Evolutionary conservation across 1,140 invertebrate species (phyloP).

Genomic region (Lepeophtheirus salmonis): DNA sequence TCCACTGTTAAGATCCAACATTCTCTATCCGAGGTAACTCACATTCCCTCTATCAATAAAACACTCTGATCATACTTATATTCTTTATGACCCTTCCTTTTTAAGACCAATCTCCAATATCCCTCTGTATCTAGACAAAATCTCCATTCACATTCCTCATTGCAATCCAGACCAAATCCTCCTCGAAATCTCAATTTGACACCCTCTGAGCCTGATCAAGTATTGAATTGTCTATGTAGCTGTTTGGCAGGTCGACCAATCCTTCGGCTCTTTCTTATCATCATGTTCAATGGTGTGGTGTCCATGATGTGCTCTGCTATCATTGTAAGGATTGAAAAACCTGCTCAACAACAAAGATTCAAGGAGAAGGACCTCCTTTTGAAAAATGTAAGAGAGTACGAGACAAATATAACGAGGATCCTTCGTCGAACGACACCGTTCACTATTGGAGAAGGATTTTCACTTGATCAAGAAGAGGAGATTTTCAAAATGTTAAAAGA

Average conservation of each 20-base stretch:
- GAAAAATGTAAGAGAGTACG: not conserved
- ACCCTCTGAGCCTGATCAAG: not conserved
- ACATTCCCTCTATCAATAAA: too few species aligned
- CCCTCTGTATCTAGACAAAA: too few species aligned
- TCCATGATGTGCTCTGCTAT: slow-evolving; percentile 9
- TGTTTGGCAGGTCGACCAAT: not conserved
- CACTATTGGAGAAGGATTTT: too few species aligned
- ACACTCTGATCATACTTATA: too few species aligned
- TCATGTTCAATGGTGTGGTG: slow-evolving; percentile 10
- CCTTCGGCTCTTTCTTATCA: not conserved
- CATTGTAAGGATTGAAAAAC: slow-evolving; percentile 1
- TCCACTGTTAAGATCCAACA: not conserved
- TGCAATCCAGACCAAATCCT: not conserved
- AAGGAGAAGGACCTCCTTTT: not conserved
- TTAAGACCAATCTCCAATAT: too few species aligned
- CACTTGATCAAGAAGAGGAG: not conserved
- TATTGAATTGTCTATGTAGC: not conserved
- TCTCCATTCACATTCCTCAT: too few species aligned
- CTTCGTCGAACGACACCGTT: not conserved
- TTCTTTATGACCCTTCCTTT: too few species aligned
- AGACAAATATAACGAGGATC: not conserved
- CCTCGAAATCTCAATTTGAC: not conserved
- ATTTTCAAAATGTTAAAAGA: not conserved
- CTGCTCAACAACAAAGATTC: not conserved
- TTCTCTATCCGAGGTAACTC: too few species aligned